phyloP scores from a whole-genome alignment of 2,888 invertebrate species.

The Andrena chrysosceles region DNA sequence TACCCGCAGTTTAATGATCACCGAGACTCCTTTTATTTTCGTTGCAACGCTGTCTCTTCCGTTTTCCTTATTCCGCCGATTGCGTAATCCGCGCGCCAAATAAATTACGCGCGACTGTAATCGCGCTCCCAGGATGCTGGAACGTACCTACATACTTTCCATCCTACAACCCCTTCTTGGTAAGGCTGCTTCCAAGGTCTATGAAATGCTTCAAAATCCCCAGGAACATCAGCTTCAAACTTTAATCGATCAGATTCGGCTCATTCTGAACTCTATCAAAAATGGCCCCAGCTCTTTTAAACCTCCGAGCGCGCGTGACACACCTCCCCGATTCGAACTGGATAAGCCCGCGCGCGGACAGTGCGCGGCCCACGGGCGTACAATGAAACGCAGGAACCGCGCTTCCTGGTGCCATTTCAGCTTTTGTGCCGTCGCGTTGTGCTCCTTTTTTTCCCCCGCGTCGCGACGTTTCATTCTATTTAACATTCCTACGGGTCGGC shows the following conservation, averaged over 20 bases:
- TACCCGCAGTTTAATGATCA: constrained; percentile 53
- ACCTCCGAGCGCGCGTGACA: constrained; percentile 35
- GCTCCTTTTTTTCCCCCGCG: constrained; percentile 3
- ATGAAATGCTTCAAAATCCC: too few species aligned
- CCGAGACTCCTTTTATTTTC: constrained; percentile 49
- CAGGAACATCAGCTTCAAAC: too few species aligned
- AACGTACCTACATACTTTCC: too few species aligned
- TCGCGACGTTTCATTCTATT: constrained; percentile 47
- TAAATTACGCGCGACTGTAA: constrained; percentile 19
- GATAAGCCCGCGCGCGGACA: constrained; percentile 53
- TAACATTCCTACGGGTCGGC: constrained; percentile 33
- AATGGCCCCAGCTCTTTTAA: constrained; percentile 13
- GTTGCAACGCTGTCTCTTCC: constrained; percentile 50
- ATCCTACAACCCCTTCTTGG: too few species aligned
- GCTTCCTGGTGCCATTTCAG: constrained; percentile 60
- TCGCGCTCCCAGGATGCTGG: not conserved
- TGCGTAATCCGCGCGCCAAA: constrained; percentile 34
- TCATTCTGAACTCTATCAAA: not conserved
- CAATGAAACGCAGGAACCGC: constrained; percentile 58
- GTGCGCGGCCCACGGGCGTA: constrained; percentile 38
- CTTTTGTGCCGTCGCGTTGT: constrained; percentile 35
- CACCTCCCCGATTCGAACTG: constrained; percentile 23
- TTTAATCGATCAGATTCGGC: too few species aligned
- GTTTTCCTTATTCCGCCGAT: constrained; percentile 53
- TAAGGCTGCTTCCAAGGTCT: too few species aligned